A percentile compares a stretch with the other conserved stretches of the same genome.
Evolutionary conservation across 2,113 vertebrate species (phyloP).

Genomic region (Ursus arctos): DNA sequence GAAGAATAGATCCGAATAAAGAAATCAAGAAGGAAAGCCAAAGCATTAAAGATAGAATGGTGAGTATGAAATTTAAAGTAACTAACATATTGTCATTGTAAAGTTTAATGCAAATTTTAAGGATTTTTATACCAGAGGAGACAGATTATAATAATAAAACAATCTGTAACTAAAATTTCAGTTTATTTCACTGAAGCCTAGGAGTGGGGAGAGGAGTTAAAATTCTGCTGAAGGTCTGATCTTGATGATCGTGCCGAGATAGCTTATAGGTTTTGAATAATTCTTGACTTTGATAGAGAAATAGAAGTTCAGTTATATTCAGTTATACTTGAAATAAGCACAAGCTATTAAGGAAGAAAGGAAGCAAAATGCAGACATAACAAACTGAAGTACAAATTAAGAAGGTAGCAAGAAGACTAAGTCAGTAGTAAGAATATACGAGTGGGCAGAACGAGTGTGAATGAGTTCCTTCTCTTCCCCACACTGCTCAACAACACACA

Average conservation of each 20-base stretch:
- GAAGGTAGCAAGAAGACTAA: neutral
- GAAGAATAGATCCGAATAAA: slow-evolving; percentile 54
- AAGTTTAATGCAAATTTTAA: slow-evolving; percentile 20
- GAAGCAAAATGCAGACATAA: neutral
- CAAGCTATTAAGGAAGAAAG: neutral
- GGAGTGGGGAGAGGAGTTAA: neutral
- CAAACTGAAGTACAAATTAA: neutral
- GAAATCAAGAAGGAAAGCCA: neutral
- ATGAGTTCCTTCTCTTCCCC: neutral
- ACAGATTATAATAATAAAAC: neutral
- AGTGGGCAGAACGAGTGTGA: neutral
- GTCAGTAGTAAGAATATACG: neutral
- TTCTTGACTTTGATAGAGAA: neutral
- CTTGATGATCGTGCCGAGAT: neutral
- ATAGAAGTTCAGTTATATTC: neutral
- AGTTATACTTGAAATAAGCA: neutral
- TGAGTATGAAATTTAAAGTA: neutral
- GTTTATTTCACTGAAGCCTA: slow-evolving; percentile 29
- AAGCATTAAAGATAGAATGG: neutral
- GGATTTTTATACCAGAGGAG: neutral
- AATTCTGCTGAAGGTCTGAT: neutral
- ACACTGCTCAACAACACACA: neutral
- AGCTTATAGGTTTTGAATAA: neutral
- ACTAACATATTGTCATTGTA: neutral
- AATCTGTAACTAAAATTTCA: neutral